phyloP scores from a whole-genome alignment of 2,797 vertebrate genomes.

The Eutrigla gurnardus region DNA sequence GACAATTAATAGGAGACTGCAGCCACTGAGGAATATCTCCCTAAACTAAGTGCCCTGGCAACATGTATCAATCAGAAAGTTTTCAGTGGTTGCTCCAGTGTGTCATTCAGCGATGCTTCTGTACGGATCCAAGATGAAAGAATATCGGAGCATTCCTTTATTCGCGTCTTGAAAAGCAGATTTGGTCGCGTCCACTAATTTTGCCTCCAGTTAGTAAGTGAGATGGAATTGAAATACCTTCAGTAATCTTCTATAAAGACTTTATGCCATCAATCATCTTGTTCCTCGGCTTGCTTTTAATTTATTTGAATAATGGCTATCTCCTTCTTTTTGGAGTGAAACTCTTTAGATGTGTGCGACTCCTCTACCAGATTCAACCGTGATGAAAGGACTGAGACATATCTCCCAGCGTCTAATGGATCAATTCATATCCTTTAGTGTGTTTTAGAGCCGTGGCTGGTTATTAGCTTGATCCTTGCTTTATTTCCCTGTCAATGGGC shows the following conservation, averaged over 20 bases:
- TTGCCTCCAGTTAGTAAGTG: conserved; percentile 18
- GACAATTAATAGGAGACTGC: conserved; percentile 34
- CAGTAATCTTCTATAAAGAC: conserved; percentile 30
- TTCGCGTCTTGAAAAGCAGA: conserved; percentile 21
- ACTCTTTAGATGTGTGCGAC: conserved; percentile 37
- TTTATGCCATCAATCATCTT: conserved; percentile 42
- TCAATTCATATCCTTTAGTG: conserved; percentile 63
- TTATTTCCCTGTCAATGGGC: conserved; percentile 66
- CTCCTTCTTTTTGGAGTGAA: conserved; percentile 50
- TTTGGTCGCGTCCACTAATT: conserved; percentile 13
- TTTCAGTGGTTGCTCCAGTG: not conserved
- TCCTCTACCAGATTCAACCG: conserved; percentile 33
- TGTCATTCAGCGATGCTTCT: conserved; percentile 11
- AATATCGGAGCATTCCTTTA: conserved; percentile 18
- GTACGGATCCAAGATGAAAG: not conserved
- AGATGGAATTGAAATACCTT: conserved; percentile 12
- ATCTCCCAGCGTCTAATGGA: conserved; percentile 59
- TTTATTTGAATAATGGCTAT: conserved; percentile 45
- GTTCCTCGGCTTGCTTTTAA: conserved; percentile 32
- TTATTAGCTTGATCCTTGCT: conserved; percentile 61
- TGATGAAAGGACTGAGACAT: conserved; percentile 52
- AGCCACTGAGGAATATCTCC: conserved; percentile 15
- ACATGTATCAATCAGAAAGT: conserved; percentile 6
- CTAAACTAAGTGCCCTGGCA: conserved; percentile 9
- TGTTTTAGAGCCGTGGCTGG: conserved; percentile 59